phyloP scores from a whole-genome alignment of 1,140 invertebrate species.

The Microvelia longipes region DNA sequence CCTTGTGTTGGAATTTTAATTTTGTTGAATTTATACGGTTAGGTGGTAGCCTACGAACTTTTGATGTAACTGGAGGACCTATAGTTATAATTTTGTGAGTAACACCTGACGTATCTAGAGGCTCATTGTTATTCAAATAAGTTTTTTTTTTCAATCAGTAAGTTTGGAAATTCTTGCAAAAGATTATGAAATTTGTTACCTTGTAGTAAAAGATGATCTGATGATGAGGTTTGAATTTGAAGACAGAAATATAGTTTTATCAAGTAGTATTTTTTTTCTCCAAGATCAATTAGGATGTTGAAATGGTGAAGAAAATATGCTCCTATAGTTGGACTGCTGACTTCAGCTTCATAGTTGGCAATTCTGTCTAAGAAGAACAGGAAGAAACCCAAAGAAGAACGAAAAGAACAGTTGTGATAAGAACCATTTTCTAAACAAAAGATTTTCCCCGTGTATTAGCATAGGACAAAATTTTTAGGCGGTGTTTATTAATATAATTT shows the following conservation, averaged over 20 bases:
- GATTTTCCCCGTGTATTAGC: no score
- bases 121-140: neutral
- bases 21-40: slow-evolving; percentile 19
- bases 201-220: neutral
- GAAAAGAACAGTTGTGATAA: no score
- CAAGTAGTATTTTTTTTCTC: neutral
- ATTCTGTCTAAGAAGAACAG: no score
- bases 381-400: no score
- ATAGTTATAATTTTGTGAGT: neutral
- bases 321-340: neutral
- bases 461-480: no score
- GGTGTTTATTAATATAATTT: no score
- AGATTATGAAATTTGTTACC: neutral
- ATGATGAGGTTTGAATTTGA: neutral
- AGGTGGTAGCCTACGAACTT: slow-evolving; percentile 26
- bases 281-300: neutral
- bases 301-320: neutral
- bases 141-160: neutral
- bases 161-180: neutral
- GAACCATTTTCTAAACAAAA: no score
- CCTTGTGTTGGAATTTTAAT: slow-evolving; percentile 23
- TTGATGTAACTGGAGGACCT: slow-evolving; percentile 2
- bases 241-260: neutral
- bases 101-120: neutral
- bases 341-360: neutral